Base-by-base conservation (phyloP, 2,113 vertebrate genomes). In the Hippoglossus stenolepis region DNA sequence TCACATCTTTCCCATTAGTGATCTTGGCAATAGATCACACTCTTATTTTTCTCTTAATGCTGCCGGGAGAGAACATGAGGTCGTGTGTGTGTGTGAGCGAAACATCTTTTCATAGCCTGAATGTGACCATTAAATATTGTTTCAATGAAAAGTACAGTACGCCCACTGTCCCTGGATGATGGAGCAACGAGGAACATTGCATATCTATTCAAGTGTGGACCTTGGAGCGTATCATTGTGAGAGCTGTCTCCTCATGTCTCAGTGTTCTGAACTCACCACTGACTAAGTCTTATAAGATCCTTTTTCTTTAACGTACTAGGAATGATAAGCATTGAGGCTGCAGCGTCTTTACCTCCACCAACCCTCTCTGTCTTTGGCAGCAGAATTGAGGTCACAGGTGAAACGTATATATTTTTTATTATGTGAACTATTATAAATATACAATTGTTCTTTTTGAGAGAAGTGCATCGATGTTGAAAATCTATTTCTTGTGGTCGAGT, bases 81-180 rank as follows among this genome's bases (percentile, higher is more conserved):
- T 23, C 5, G 28, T n/a, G n/a, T 31, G 31, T 45, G 13, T 1
- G 1, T 26, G 31, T 61, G 58, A 73, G 53, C 57, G 43, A 43
- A 26, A 47, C 47, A 65, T 49, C 3, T 58, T 70, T 75, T 75
- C 57, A 66, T 20, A 15, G 3, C 28, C 26, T 43, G 23, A 40
- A 15, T 49, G 21, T 73, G 69, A 80, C 54, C 18, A 65, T 68
- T 28, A 65, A 24, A 70, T 76, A 51, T 68, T 18, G 24, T 56
- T 61, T 61, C 11, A 61, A 4, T 73, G 45, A 58, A 65, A 65
- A 17, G 7, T n/a, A 56, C 13, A 17, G 7, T n/a, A 56, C 13
- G 15, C 67, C 49, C 63, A 47, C 70, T 69, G 28, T 40, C 35
- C 24, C 57, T 68, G 57, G 21, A n/a, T 70, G 71, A 24, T 35